Conservation (phyloP, 2,113 vertebrate species). For the Scomber colias region DNA sequence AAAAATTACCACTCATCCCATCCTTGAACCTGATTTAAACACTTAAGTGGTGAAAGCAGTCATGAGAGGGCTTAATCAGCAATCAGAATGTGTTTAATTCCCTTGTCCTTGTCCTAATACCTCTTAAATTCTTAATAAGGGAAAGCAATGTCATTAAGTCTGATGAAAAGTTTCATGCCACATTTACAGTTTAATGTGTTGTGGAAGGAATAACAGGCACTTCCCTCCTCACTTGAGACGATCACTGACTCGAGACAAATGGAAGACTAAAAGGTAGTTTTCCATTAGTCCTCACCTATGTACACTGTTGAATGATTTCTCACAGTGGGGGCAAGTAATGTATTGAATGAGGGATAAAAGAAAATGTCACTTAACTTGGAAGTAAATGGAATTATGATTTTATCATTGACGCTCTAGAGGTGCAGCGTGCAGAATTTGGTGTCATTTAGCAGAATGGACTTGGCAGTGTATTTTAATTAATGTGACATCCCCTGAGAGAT, state of each 20-base stretch:
- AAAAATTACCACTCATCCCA: background rate
- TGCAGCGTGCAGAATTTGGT: too few relatives aligned
- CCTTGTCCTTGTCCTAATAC: conserved; percentile 55
- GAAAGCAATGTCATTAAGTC: conserved; percentile 62
- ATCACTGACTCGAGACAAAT: conserved; percentile 51
- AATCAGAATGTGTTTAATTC: conserved; percentile 46
- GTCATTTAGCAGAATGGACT: too few relatives aligned
- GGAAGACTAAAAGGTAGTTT: conserved; percentile 53
- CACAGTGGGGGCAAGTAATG: conserved; percentile 1
- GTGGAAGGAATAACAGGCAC: conserved; percentile 53
- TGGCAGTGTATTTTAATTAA: too few relatives aligned
- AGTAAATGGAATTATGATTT: conserved; percentile 42
- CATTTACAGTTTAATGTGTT: conserved; percentile 73
- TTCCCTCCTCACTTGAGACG: conserved; percentile 40
- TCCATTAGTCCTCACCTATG: conserved; percentile 50
- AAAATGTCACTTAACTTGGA: conserved; percentile 57
- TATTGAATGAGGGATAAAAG: conserved; percentile 50
- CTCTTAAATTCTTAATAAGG: conserved; percentile 57
- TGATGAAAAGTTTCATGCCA: conserved; percentile 68
- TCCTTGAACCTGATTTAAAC: conserved; percentile 17
- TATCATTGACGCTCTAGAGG: conserved; percentile 8
- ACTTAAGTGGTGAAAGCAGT: conserved; percentile 8
- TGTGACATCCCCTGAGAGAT: too few relatives aligned
- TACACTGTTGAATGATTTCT: conserved; percentile 45
- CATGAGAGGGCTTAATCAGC: conserved; percentile 29